Conservation (phyloP, 2,113 vertebrate species). For the Buteo buteo region DNA sequence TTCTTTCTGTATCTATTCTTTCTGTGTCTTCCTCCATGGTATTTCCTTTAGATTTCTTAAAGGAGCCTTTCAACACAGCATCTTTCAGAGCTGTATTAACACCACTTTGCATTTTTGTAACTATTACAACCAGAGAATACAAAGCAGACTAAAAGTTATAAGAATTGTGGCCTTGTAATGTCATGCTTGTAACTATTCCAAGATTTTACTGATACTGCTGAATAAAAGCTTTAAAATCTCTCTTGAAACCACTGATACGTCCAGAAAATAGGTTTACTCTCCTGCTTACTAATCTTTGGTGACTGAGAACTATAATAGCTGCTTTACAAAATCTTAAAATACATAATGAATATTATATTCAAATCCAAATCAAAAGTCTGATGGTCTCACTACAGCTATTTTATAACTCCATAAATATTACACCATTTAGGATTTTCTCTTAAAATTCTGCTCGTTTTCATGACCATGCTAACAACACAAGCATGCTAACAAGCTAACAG, state of each 20-base stretch:
- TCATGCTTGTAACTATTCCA: background rate
- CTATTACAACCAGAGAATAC: background rate
- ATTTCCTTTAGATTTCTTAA: background rate
- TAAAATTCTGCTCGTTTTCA: background rate
- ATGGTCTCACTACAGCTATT: background rate
- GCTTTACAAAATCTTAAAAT: background rate
- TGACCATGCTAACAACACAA: fast-evolving
- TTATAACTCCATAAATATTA: background rate
- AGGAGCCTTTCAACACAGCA: background rate
- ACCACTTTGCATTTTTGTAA: background rate
- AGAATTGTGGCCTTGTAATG: background rate
- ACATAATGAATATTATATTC: background rate
- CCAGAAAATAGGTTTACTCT: background rate
- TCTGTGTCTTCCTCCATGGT: background rate
- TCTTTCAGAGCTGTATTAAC: background rate
- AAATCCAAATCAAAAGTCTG: background rate
- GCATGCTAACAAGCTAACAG: background rate
- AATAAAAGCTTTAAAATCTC: background rate
- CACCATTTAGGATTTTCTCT: background rate
- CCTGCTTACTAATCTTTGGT: background rate
- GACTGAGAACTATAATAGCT: background rate
- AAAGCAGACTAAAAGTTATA: background rate
- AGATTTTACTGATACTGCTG: background rate
- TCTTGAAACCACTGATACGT: background rate
- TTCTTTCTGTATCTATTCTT: background rate